Conservation (phyloP, 2,113 vertebrate genomes). For the Centropus unirufus region DNA sequence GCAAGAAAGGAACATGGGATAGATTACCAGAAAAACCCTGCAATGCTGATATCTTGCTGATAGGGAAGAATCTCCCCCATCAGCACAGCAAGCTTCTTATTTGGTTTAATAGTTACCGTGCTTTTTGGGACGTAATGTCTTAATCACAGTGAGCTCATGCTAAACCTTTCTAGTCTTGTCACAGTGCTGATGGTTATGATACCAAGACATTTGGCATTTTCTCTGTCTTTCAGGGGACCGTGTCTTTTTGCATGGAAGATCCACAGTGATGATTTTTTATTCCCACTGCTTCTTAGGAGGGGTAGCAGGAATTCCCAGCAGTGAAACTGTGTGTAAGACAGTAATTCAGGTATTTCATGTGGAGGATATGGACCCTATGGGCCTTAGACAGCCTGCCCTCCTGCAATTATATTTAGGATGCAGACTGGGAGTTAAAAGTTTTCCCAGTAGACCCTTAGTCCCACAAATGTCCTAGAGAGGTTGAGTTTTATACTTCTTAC, state of each 20-base stretch:
- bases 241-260: not conserved
- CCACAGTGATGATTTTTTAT: not conserved
- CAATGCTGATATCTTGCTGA: slow-evolving; percentile 6
- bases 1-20: not conserved
- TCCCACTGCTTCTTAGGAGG: not conserved
- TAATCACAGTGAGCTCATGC: not conserved
- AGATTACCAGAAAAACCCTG: not conserved
- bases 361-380: not conserved
- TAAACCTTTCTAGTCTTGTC: not conserved
- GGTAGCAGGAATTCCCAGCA: not conserved
- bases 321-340: not conserved
- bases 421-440: not conserved
- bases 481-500: not conserved
- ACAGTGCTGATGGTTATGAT: not conserved
- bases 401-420: not conserved
- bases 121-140: not conserved
- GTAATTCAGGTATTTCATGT: not conserved
- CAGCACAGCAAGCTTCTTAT: not conserved
- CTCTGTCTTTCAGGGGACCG: not conserved
- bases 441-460: not conserved
- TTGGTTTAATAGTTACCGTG: not conserved
- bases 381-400: not conserved
- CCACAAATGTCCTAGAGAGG: not conserved
- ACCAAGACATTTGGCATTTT: not conserved
- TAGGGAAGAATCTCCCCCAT: not conserved